Conservation (phyloP, 1,140 invertebrate species). For the Tetramorium alpestre region DNA sequence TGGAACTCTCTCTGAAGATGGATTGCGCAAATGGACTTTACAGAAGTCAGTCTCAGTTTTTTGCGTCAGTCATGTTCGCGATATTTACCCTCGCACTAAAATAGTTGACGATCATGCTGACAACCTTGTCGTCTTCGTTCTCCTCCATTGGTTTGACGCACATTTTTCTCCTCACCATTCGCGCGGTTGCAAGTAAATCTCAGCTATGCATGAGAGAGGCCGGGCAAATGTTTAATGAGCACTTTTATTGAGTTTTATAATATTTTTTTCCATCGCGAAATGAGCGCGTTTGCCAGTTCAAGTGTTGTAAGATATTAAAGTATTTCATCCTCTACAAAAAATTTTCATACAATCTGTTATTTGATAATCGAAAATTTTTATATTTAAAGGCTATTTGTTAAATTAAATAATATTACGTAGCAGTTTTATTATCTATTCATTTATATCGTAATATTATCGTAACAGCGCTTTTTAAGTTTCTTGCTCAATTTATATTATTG, state of each 20-base stretch:
- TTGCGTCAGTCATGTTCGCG: background rate
- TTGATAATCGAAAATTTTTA: background rate
- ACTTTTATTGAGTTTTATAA: background rate
- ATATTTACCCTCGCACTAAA: conserved; percentile 83
- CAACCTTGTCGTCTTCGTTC: conserved; percentile 80
- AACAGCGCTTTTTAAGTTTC: background rate
- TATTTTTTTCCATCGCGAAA: background rate
- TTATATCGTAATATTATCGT: background rate
- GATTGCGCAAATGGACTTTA: background rate
- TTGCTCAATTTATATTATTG: background rate
- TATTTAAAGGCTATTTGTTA: background rate
- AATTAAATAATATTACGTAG: background rate
- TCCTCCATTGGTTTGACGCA: conserved; percentile 79
- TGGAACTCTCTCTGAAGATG: background rate
- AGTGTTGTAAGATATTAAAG: background rate
- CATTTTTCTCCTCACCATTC: conserved; percentile 73
- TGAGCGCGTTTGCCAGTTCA: background rate
- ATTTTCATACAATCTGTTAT: background rate
- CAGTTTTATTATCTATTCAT: background rate
- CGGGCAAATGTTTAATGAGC: conserved; percentile 26
- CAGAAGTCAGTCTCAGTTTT: background rate
- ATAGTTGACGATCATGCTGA: conserved; percentile 83
- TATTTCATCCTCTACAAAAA: background rate
- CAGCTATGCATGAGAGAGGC: conserved; percentile 17
- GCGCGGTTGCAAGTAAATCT: conserved; percentile 7